A percentile compares a stretch with the other conserved stretches of the same genome.
These are phyloP conservation scores for Acanthochromis polyacanthus DNA, from an alignment of 2,113 vertebrate genomes.

Conservation along the genomic window DNA sequence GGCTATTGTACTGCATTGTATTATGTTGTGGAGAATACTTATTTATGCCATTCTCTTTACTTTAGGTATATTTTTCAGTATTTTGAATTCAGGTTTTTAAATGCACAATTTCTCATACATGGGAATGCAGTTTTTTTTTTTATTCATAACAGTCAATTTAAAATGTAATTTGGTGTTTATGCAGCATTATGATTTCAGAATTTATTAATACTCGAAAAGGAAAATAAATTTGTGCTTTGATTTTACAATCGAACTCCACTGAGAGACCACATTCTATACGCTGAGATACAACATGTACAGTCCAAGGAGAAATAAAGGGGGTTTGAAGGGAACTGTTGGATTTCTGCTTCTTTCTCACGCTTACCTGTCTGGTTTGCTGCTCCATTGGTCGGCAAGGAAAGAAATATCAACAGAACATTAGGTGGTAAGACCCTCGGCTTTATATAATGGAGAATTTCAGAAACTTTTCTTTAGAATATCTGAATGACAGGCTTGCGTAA, in stretches of 20 bases:
- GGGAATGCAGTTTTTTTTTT: neutral
- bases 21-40: neutral
- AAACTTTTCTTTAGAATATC: conserved; percentile 34
- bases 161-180: neutral
- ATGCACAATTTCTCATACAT: neutral
- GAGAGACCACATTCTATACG: conserved; percentile 5
- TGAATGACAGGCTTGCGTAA: conserved; percentile 22
- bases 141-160: neutral
- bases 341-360: conserved; percentile 64
- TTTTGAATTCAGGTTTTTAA: neutral
- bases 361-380: conserved; percentile 99
- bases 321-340: conserved; percentile 16
- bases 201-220: neutral
- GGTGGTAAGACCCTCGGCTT: conserved; percentile 74
- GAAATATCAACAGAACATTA: conserved; percentile 88
- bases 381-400: conserved; percentile 92
- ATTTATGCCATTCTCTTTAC: conserved; percentile 11
- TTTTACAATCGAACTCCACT: conserved; percentile 16
- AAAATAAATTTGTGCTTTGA: neutral
- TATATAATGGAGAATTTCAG: conserved; percentile 45
- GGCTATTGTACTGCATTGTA: neutral
- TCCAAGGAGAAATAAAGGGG: neutral
- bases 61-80: neutral
- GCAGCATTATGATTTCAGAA: neutral
- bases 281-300: conserved; percentile 4